Evolutionary conservation across 2,113 vertebrate species (phyloP).

Genomic region (Etia nguti): DNA sequence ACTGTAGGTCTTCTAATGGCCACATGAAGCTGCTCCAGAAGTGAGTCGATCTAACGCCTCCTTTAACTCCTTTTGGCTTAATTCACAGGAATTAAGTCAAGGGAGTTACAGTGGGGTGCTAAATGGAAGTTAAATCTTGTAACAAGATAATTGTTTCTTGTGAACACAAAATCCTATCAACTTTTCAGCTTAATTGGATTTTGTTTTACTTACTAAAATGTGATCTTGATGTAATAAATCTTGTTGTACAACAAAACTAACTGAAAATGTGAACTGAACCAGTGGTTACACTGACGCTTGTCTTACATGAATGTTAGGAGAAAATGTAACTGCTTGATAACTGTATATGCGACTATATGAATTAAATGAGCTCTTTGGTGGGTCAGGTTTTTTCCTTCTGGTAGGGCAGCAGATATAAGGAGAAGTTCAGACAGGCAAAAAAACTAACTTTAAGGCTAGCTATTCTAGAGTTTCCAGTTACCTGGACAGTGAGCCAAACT

Average conservation of each 20-base stretch:
- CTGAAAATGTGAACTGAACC: not conserved
- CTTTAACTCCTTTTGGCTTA: not conserved
- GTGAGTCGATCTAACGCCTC: not conserved
- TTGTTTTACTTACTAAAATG: not conserved
- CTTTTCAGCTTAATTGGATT: not conserved
- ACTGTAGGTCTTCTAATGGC: not conserved
- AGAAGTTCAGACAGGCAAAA: not conserved
- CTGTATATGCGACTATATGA: not conserved
- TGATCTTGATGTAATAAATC: not conserved
- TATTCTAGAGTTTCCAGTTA: not conserved
- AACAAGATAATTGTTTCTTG: not conserved
- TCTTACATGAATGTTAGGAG: not conserved
- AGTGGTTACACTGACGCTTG: not conserved
- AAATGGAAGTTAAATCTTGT: not conserved
- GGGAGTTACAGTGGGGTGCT: not conserved
- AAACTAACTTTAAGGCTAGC: accelerated
- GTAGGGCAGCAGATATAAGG: not conserved
- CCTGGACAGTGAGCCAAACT: not conserved
- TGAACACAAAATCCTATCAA: not conserved
- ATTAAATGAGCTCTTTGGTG: not conserved
- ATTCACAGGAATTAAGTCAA: not conserved
- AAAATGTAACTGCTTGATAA: not conserved
- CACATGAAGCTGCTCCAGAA: not conserved
- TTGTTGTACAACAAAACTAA: not conserved
- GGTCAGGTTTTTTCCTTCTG: not conserved